Conservation (phyloP, 1,140 invertebrate genomes). For the Leptestheria dahalacensis region DNA sequence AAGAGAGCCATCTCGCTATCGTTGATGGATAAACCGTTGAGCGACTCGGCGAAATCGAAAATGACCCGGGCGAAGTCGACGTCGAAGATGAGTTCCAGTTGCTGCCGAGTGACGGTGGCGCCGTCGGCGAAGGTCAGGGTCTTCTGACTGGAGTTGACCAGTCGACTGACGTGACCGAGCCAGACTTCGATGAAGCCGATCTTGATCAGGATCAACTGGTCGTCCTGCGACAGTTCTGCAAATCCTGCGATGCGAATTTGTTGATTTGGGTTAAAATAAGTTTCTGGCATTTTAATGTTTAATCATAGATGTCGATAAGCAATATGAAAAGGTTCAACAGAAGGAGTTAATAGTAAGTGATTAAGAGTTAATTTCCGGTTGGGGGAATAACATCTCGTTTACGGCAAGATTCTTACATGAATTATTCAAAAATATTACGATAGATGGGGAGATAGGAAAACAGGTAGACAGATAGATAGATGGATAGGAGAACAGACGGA, state of each 20-base stretch:
- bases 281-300: neutral
- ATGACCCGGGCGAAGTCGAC: constrained; percentile 65
- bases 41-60: constrained; percentile 59
- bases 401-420: too few species aligned
- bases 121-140: constrained; percentile 86
- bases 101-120: constrained; percentile 62
- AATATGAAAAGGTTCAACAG: neutral
- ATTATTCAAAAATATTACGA: too few species aligned
- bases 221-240: constrained; percentile 69
- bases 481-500: too few species aligned
- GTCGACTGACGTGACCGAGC: constrained; percentile 68
- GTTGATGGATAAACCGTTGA: constrained; percentile 61
- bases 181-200: constrained; percentile 93
- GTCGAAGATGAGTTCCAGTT: constrained; percentile 84
- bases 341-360: neutral
- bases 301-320: neutral
- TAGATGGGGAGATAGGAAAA: too few species aligned
- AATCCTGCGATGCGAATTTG: too few species aligned
- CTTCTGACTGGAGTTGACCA: constrained; percentile 51
- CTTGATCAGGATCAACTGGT: constrained; percentile 88
- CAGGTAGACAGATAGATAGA: too few species aligned
- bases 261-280: constrained; percentile 15
- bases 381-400: too few species aligned
- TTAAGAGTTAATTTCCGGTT: too few species aligned
- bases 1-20: constrained; percentile 84